Evolutionary conservation across 1,140 invertebrate species (phyloP), one percentile per base, ranked within the genome.

Genomic region (Battus philenor): DNA sequence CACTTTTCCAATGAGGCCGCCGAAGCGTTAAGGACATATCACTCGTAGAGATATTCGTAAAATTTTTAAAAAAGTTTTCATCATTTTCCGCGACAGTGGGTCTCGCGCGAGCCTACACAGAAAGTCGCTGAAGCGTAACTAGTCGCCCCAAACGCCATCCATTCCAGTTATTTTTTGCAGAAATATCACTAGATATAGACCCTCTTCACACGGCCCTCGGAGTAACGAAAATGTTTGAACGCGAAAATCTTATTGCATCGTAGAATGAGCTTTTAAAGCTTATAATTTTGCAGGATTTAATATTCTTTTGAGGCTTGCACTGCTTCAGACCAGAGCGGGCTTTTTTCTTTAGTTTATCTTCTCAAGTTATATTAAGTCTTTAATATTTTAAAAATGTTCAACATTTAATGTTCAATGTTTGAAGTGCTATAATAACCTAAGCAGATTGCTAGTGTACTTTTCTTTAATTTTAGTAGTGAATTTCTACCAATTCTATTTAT

Each of bases 131-230:
- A 60, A 62, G 50, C 63, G 58, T 64, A 53, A 52, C 60, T 59
- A 46, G 50, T 61, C 54, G 31, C 46, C 12, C 16, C 66, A 53
- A 68, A 68, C 59, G 30, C 54, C 49, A 45, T 46, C 47, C 63
- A 54, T 71, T 65, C 59, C 58, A 72, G 61, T 61, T 52, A 48
- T 58, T 70, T 70, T 72, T 68, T 73, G 20, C 65, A 71, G 57
- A 68, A 61, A 69, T 73, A 62, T 63, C 70, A 67, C 63, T 65
- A 57, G 52, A 54, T 62, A 61, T 67, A 61, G 64, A 68, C 63
- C 59, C 70, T 36, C 54, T 59, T 51, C 47, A 59, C 55, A 53
- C 55, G 54, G 62, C 61, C 57, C 54, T 63, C 65, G 50, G 59
- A 36, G 20, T 36, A 36, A 36, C 9, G 13, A 36, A 36, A 36